These are phyloP conservation scores for Julus scanicus DNA, from an alignment of 2,888 invertebrate species.

Conservation along the genomic window DNA sequence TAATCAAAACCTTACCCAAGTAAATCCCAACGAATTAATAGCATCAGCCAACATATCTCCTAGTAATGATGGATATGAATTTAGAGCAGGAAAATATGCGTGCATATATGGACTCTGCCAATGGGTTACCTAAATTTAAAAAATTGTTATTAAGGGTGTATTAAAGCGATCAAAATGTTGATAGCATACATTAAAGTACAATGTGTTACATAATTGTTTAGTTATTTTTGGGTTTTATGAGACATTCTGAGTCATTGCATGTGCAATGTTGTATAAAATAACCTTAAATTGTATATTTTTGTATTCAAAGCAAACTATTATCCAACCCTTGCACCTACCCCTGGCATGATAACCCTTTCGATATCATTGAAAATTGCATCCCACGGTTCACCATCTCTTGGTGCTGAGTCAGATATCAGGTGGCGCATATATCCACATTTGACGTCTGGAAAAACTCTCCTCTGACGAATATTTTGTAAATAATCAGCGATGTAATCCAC, in stretches of 20 bases:
- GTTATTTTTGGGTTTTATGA: no score
- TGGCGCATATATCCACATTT: conserved; percentile 93
- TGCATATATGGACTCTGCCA: conserved; percentile 99
- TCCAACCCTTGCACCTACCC: conserved; percentile 71
- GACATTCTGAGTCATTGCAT: no score
- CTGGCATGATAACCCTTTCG: conserved; percentile 95
- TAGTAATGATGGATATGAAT: conserved; percentile 91
- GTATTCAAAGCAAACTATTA: no score
- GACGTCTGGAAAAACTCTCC: conserved; percentile 91
- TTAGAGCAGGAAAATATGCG: conserved; percentile 95
- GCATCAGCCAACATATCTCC: conserved; percentile 97
- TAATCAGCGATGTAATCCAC: conserved; percentile 99
- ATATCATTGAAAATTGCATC: conserved; percentile 92
- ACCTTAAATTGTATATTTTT: no score
- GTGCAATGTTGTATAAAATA: no score
- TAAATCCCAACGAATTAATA: conserved; percentile 93
- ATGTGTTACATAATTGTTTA: no score
- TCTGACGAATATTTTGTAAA: conserved; percentile 86
- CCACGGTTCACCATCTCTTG: conserved; percentile 88
- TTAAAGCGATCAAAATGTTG: not conserved
- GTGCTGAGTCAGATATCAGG: conserved; percentile 87
- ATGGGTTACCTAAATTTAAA: conserved; percentile 76
- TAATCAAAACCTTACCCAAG: conserved; percentile 81
- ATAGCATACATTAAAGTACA: not conserved
- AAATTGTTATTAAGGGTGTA: not conserved